Percentiles rank a stretch among this genome's conserved stretches.
These are phyloP conservation scores for Cardiocondyla obscurior DNA, from an alignment of 1,140 invertebrate species.

Conservation along the genomic window DNA sequence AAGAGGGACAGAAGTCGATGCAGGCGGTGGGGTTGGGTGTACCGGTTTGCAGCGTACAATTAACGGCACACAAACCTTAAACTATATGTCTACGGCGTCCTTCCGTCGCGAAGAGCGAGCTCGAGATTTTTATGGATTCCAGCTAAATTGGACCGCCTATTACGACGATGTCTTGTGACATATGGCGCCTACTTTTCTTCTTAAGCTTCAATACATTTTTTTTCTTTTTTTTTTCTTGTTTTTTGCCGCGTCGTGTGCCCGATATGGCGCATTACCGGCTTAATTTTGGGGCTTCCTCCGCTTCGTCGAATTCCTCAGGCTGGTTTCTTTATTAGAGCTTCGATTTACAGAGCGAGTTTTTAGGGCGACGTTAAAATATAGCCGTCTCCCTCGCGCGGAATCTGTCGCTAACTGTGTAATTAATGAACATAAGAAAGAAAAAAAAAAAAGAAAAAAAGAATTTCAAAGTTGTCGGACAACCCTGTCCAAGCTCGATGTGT, in stretches of 20 bases:
- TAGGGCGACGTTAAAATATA: constrained; percentile 14
- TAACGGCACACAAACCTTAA: background rate
- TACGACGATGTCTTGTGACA: constrained; percentile 43
- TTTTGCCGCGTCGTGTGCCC: constrained; percentile 43
- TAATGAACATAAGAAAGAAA: background rate
- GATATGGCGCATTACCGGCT: constrained; percentile 62
- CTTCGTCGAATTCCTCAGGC: constrained; percentile 60
- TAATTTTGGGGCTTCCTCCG: constrained; percentile 56
- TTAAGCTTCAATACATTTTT: too few relatives aligned
- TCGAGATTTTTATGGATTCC: constrained; percentile 58
- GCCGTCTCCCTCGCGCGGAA: background rate
- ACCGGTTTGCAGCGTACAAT: background rate
- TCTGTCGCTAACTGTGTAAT: background rate
- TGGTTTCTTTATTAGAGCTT: constrained; percentile 49
- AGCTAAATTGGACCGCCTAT: constrained; percentile 43
- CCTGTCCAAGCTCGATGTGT: background rate
- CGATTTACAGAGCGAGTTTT: constrained; percentile 49
- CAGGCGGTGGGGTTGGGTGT: background rate
- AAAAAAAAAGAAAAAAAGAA: too few relatives aligned
- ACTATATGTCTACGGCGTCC: background rate
- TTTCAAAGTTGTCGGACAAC: background rate
- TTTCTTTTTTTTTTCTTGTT: too few relatives aligned
- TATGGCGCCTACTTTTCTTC: constrained; percentile 55
- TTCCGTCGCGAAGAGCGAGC: constrained; percentile 23
- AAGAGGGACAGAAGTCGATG: background rate